Conservation (phyloP, 2,888 invertebrate species). For the Epirrhoe alternata region DNA sequence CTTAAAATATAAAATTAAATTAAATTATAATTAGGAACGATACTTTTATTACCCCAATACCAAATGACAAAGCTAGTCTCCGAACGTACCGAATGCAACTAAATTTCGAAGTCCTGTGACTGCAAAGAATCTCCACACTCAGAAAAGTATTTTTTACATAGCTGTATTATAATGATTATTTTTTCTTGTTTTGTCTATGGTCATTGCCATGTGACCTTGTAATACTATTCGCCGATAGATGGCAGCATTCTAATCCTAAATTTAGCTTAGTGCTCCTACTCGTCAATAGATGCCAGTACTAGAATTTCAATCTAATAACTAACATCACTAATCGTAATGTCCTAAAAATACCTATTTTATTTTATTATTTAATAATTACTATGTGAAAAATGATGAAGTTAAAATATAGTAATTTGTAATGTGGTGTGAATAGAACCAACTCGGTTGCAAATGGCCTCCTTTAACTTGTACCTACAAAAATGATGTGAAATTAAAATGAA, state of each 20-base stretch:
- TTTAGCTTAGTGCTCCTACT: slow-evolving; percentile 43
- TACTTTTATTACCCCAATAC: not conserved
- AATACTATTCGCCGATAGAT: slow-evolving; percentile 47
- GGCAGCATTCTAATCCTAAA: slow-evolving; percentile 28
- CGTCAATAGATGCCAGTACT: slow-evolving; percentile 51
- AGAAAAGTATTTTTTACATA: not conserved
- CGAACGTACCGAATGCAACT: slow-evolving; percentile 2
- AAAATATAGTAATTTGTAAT: no score
- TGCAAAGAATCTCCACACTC: not conserved
- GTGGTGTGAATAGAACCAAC: no score
- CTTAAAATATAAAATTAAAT: no score
- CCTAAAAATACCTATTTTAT: no score
- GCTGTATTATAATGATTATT: slow-evolving; percentile 44
- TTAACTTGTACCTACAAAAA: no score
- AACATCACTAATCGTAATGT: no score
- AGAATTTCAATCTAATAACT: no score
- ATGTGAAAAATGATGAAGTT: no score
- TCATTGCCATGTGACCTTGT: slow-evolving; percentile 63
- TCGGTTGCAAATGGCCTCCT: no score
- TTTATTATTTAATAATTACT: no score
- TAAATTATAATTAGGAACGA: no score
- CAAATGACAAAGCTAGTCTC: not conserved
- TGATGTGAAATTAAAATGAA: no score
- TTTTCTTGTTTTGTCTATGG: slow-evolving; percentile 57
- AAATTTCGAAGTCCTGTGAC: not conserved